phyloP scores from a whole-genome alignment of 2,113 vertebrate species.

The Onychorhynchus coronatus region DNA sequence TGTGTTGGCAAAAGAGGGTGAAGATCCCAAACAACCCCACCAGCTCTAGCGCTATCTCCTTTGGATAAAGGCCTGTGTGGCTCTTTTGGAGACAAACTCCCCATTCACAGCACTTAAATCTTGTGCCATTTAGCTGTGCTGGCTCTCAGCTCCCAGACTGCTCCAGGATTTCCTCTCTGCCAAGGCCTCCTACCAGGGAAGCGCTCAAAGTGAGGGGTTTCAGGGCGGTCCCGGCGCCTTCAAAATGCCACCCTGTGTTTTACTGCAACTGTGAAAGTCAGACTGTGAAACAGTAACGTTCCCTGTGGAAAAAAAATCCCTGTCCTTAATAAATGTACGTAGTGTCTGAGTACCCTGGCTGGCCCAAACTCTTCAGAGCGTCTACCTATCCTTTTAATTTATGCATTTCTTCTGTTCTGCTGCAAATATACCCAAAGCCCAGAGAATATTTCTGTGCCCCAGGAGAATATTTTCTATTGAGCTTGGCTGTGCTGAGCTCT shows the following conservation, averaged over 20 bases:
- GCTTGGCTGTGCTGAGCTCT: background rate
- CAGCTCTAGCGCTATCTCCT: background rate
- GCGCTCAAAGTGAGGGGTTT: background rate
- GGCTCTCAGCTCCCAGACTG: background rate
- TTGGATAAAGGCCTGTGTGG: background rate
- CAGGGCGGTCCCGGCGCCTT: background rate
- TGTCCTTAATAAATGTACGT: background rate
- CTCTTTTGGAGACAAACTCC: background rate
- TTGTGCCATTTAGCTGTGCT: background rate
- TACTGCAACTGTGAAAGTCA: background rate
- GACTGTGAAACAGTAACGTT: background rate
- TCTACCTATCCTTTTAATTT: background rate
- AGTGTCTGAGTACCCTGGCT: background rate
- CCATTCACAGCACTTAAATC: background rate
- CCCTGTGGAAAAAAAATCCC: background rate
- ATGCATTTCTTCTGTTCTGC: slow-evolving; percentile 17
- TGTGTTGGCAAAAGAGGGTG: background rate
- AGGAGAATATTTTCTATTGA: background rate
- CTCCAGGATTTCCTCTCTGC: background rate
- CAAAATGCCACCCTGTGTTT: background rate
- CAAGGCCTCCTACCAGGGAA: slow-evolving; percentile 6
- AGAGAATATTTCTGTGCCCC: background rate
- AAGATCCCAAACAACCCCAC: background rate
- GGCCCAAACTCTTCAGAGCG: background rate
- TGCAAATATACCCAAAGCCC: background rate